phyloP scores from a whole-genome alignment of 2,797 vertebrate species.

The Telmatherina bonti region DNA sequence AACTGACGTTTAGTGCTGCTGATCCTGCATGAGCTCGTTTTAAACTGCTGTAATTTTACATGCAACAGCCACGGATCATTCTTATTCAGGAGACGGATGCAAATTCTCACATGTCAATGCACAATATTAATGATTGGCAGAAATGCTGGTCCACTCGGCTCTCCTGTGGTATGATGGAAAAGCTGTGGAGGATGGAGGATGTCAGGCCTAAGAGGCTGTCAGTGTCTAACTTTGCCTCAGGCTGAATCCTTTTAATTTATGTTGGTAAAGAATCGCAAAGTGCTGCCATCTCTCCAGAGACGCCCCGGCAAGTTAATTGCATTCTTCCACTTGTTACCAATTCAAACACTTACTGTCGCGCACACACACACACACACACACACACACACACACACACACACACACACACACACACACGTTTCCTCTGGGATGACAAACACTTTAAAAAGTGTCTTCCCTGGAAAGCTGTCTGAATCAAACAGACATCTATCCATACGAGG shows the following conservation, averaged over 20 bases:
- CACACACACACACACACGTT: constrained; percentile 32
- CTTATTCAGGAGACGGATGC: constrained; percentile 9
- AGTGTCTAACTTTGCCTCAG: constrained; percentile 71
- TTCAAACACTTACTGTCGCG: constrained; percentile 47
- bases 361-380: constrained; percentile 11
- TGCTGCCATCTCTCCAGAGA: constrained; percentile 77
- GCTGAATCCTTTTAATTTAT: constrained; percentile 76
- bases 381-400: constrained; percentile 4
- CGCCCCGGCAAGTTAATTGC: constrained; percentile 78
- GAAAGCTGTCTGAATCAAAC: constrained; percentile 64
- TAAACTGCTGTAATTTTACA: constrained; percentile 9
- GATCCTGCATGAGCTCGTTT: constrained; percentile 18
- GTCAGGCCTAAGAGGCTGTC: constrained; percentile 69
- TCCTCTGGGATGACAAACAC: constrained; percentile 62
- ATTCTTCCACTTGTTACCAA: constrained; percentile 78
- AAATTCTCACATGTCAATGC: constrained; percentile 28
- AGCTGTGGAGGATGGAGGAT: constrained; percentile 54
- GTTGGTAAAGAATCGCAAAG: constrained; percentile 77
- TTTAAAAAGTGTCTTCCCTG: constrained; percentile 63
- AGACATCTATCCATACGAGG: constrained; percentile 27
- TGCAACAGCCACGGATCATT: neutral
- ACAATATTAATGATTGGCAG: constrained; percentile 67
- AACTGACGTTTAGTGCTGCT: constrained; percentile 23
- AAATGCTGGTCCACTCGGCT: constrained; percentile 53
- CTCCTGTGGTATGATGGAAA: constrained; percentile 69